Conservation (phyloP, 2,797 vertebrate genomes). For the Oreochromis grahami region DNA sequence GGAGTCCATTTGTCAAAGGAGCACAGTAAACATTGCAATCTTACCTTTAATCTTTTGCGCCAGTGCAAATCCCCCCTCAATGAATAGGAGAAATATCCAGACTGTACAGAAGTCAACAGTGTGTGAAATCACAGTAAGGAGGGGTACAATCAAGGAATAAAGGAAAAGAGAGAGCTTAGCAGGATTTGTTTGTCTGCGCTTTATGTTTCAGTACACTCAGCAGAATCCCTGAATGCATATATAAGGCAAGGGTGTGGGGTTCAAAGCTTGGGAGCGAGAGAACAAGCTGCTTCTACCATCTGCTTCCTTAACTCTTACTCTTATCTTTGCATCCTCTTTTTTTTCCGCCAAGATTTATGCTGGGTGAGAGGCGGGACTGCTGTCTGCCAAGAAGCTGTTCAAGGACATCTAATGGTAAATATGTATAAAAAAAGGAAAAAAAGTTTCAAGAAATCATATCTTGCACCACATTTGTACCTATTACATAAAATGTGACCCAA, state of each 20-base stretch:
- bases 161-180: constrained; percentile 23
- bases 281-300: constrained; percentile 23
- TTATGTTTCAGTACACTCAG: neutral
- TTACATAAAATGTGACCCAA: neutral
- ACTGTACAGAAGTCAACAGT: constrained; percentile 62
- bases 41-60: constrained; percentile 91
- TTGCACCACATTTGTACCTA: neutral
- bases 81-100: constrained; percentile 79
- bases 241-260: neutral
- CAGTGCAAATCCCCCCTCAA: constrained; percentile 87
- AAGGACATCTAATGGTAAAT: neutral
- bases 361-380: neutral
- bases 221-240: constrained; percentile 15
- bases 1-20: neutral
- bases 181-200: constrained; percentile 22
- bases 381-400: neutral
- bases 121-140: neutral
- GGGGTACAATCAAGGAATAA: constrained; percentile 6
- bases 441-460: neutral
- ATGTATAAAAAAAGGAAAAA: neutral
- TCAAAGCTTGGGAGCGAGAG: constrained; percentile 1
- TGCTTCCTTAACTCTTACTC: constrained; percentile 16
- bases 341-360: neutral
- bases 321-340: neutral
- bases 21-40: neutral